A percentile compares a stretch with the other conserved stretches of the same genome.
These are phyloP conservation scores for Propithecus perrieri DNA, from an alignment of 2,797 vertebrate species.

Conservation along the genomic window DNA sequence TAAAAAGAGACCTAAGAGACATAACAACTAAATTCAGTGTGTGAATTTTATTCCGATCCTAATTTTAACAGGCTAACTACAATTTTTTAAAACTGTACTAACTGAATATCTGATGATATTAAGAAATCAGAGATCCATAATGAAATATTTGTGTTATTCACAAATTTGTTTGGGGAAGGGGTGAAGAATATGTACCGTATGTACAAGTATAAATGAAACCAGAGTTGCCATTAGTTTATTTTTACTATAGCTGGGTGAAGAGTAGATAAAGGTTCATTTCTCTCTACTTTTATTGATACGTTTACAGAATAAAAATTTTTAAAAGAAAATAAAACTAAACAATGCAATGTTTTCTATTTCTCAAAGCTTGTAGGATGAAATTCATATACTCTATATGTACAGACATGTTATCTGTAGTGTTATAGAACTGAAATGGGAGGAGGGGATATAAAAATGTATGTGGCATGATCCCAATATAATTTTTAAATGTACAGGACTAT, in stretches of 20 bases:
- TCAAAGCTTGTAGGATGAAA: not conserved
- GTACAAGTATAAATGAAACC: not conserved
- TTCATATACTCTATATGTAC: not conserved
- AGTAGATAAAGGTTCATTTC: not conserved
- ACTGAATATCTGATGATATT: not conserved
- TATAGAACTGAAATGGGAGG: not conserved
- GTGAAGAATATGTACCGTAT: not conserved
- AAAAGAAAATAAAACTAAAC: not conserved
- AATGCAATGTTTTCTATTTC: not conserved
- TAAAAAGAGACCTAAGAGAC: not conserved
- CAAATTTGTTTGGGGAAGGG: not conserved
- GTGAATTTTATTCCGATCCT: not conserved
- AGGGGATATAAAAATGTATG: not conserved
- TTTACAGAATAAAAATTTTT: not conserved
- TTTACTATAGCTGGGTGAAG: not conserved
- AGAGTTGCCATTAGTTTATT: not conserved
- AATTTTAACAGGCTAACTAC: not conserved
- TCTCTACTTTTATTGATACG: not conserved
- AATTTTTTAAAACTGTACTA: not conserved
- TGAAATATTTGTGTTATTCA: not conserved
- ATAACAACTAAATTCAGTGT: not conserved
- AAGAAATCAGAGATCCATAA: not conserved
- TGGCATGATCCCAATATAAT: not conserved
- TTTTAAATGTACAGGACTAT: not conserved
- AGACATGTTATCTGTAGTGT: not conserved